Conservation (phyloP, 37 sponge, comb jelly and placozoan species). For the Bolinopsis microptera region DNA sequence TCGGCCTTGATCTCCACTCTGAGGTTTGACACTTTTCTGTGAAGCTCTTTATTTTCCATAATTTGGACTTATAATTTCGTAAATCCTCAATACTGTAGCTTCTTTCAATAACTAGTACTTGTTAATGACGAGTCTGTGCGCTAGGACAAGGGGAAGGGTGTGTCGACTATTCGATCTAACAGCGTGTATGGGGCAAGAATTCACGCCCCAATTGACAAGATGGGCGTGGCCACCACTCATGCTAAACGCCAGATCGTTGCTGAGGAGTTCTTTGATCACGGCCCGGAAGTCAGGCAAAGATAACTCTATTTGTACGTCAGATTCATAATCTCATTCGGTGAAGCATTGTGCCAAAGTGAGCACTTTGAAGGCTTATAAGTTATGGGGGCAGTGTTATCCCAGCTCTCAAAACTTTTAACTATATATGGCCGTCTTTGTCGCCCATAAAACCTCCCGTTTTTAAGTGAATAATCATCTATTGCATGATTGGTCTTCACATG, state of each 20-base stretch:
- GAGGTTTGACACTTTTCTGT: not conserved
- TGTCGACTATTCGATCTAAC: not conserved
- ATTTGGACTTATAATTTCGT: not conserved
- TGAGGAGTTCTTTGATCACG: slow-evolving; percentile 57
- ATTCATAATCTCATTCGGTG: no score
- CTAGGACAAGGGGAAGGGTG: slow-evolving; percentile 48
- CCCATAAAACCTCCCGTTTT: no score
- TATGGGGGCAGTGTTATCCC: no score
- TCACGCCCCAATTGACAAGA: not conserved
- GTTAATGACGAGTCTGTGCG: no score
- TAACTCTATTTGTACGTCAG: slow-evolving; percentile 27
- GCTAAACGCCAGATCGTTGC: slow-evolving; percentile 2
- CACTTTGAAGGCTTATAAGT: no score
- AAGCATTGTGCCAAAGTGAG: no score
- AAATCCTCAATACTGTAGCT: no score
- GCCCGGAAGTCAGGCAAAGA: slow-evolving; percentile 54
- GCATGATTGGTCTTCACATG: no score
- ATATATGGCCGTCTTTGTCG: no score
- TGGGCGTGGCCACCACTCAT: slow-evolving; percentile 47
- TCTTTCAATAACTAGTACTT: no score
- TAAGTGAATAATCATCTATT: no score
- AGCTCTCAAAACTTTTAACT: no score
- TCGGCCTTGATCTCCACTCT: slow-evolving; percentile 12
- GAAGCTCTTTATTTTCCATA: not conserved
- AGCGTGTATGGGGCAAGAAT: slow-evolving; percentile 47